Evolutionary conservation across 2,113 vertebrate species (phyloP), one percentile per base, ranked within the genome.

Genomic region (Cnemophilus loriae): DNA sequence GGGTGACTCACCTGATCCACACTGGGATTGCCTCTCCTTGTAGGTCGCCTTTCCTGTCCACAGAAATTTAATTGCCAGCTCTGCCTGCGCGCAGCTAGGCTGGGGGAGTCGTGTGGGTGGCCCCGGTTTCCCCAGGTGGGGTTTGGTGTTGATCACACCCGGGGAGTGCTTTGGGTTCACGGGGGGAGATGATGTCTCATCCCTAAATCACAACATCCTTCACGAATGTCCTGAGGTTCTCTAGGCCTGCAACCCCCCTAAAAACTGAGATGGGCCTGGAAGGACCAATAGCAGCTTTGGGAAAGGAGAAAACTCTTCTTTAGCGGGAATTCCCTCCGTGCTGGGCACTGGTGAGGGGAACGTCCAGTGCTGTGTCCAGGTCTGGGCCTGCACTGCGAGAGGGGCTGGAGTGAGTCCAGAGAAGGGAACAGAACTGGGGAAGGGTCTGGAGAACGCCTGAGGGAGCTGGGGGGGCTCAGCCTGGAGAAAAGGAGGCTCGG

Each of bases 41-140:
- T 42, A 75, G 30, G 60, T 55, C 3, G 5, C 65, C 89, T 16
- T 82, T 89, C 91, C 96, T 77, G 95, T 46, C 80, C 6, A 1
- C 89, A 61, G 71, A 65, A 28, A 28, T 84, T 83, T 96, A 95
- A 96, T 96, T 96, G 89, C 52, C 7, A 13, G 50, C 78, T 84
- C 28, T 80, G 17, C 53, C 61, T 4, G 15, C 3, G 14, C 10
- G 9, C 2, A 9, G 56, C n/a, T 12, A 33, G 24, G 3, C 5
- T 28, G 59, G 78, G 67, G 89, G 88, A 91, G 60, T 3, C 5
- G 33, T 6, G 96, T 94, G 93, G 96, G 96, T 5, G 84, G 91
- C 86, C 76, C 37, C 0, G 15, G 71, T 95, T 93, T 69, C 83
- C 79, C 32, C 83, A 83, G 52, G 12, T 67, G 27, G 14, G 12